Evolutionary conservation across 2,888 invertebrate species (phyloP), one percentile per base, ranked within the genome.

Genomic region (Leptinotarsa peninsularis): DNA sequence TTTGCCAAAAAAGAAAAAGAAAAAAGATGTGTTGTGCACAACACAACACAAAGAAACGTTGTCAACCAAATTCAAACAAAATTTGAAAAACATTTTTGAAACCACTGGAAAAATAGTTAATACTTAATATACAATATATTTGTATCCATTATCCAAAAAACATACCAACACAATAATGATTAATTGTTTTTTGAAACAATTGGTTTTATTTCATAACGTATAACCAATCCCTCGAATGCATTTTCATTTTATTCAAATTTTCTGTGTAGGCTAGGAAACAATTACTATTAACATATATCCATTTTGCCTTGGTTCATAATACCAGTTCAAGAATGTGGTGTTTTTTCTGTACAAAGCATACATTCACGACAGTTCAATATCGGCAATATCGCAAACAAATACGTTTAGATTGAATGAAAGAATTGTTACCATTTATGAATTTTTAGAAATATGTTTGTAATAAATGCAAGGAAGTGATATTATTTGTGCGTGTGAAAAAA

Each of bases 201-300:
- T 75, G 78, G 71, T 77, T 78, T 77, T 78, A 82, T 83, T 82
- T 82, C 82, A 71, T 81, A 82, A 83, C 77, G 75, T 75, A 71
- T 68, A 79, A 82, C 85, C 85, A 80, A 84, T 82, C 85, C 85
- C 82, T 72, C 63, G 76, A 81, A 84, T 83, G 83, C 83, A 85
- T 84, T 85, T 83, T 84, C 82, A 83, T 84, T 84, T 84, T 84
- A 85, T 84, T 85, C 78, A 84, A 85, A 85, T 85, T 84, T 79
- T 76, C 75, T 78, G 78, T 79, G 79, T 80, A 75, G 79, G 79
- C 76, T 74, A 76, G 77, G 74, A 79, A 77, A 81, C 81, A 81
- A 81, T 81, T 81, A 79, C 78, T 78, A 81, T 81, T 81, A 77
- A 79, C 79, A 81, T 80, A 80, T 79, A 76, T 79, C 75, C 76